A percentile compares a stretch with the other conserved stretches of the same genome.
These are phyloP conservation scores for Myotis findleyi DNA, from an alignment of 2,797 vertebrate species.

Conservation along the genomic window DNA sequence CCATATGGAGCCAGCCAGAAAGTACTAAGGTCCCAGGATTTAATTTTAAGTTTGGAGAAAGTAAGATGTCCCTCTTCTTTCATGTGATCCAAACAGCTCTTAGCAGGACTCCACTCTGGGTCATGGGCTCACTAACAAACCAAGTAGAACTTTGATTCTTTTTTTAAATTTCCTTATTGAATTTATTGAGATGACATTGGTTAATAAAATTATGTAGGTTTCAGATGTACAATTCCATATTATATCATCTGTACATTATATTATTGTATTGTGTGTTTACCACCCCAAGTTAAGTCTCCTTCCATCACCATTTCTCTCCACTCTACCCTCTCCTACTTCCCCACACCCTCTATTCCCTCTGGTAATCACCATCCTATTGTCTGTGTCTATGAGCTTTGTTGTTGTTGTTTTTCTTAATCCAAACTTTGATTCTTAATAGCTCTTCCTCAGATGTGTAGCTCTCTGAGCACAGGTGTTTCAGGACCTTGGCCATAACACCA, in stretches of 20 bases:
- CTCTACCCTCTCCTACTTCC: background rate
- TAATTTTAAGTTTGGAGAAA: background rate
- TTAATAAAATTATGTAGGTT: too few species aligned
- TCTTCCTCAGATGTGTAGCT: background rate
- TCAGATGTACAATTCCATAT: too few species aligned
- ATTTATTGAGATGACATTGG: too few species aligned
- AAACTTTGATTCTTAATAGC: background rate
- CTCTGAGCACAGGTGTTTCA: background rate
- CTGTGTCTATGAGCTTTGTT: background rate
- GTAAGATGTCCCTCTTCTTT: background rate
- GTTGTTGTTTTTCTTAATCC: background rate
- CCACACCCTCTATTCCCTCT: background rate
- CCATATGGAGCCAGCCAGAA: background rate
- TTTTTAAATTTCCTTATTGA: background rate
- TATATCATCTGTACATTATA: too few species aligned
- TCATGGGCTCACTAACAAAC: background rate
- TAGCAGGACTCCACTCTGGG: background rate
- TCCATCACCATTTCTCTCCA: background rate
- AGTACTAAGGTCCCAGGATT: background rate
- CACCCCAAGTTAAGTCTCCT: background rate
- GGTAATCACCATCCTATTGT: background rate
- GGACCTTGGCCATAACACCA: background rate
- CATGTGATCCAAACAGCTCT: background rate
- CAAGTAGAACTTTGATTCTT: background rate
- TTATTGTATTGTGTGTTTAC: too few species aligned